phyloP scores from a whole-genome alignment of 2,113 vertebrate species.

The Colinus virginianus region DNA sequence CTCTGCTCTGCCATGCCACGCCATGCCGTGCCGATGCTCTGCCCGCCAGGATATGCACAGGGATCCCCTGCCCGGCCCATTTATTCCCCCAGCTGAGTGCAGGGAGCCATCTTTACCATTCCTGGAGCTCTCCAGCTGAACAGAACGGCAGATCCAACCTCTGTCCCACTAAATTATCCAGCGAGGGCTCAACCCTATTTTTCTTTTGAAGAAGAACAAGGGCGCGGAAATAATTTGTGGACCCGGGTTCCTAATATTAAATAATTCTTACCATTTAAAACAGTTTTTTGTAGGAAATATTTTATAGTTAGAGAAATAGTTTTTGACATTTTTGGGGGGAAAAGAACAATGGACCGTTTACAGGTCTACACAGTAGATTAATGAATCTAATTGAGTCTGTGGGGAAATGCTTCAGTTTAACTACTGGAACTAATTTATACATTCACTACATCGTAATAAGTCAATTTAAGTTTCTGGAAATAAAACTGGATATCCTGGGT shows the following conservation, averaged over 20 bases:
- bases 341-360: slow-evolving; percentile 86
- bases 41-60: background rate
- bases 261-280: slow-evolving; percentile 85
- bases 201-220: slow-evolving; percentile 67
- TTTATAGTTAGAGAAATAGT: slow-evolving; percentile 89
- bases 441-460: slow-evolving; percentile 98
- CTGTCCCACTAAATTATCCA: slow-evolving; percentile 65
- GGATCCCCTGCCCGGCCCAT: background rate
- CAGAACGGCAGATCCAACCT: slow-evolving; percentile 16
- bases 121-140: background rate
- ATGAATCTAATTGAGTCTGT: slow-evolving; percentile 95
- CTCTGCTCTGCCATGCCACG: background rate
- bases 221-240: slow-evolving; percentile 76
- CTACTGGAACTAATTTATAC: slow-evolving; percentile 98
- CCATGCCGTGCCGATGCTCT: no score
- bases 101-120: background rate
- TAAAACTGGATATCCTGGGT: slow-evolving; percentile 91
- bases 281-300: slow-evolving; percentile 88
- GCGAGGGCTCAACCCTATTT: slow-evolving; percentile 71
- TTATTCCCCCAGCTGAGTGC: background rate
- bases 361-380: slow-evolving; percentile 87
- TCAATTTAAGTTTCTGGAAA: slow-evolving; percentile 93
- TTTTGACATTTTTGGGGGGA: slow-evolving; percentile 84
- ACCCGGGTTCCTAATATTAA: slow-evolving; percentile 75
- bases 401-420: slow-evolving; percentile 97